A percentile compares a stretch with the other conserved stretches of the same genome.
Conservation (phyloP, 2,797 vertebrate genomes). For the Pampus argenteus region DNA sequence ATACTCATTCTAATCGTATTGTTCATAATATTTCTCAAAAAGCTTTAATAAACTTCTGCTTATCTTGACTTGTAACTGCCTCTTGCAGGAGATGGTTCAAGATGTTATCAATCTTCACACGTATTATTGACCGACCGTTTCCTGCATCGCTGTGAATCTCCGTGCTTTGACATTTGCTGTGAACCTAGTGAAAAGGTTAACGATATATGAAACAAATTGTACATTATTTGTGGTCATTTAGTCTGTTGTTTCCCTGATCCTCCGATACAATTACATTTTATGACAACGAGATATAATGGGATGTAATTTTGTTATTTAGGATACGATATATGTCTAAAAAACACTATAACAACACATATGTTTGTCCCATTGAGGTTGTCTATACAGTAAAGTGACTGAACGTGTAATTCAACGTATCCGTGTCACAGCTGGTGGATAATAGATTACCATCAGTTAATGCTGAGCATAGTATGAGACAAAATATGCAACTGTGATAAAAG, state of each 20-base stretch:
- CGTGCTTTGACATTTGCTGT: slow-evolving; percentile 70
- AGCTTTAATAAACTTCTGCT: background rate
- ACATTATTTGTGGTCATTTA: slow-evolving; percentile 16
- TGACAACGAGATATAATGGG: slow-evolving; percentile 20
- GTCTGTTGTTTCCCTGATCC: slow-evolving; percentile 25
- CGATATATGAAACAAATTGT: slow-evolving; percentile 62
- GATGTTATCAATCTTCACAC: slow-evolving; percentile 35
- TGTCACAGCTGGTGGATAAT: background rate
- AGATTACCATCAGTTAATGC: background rate
- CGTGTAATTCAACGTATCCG: slow-evolving; percentile 6
- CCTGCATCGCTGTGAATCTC: slow-evolving; percentile 42
- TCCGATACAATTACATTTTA: slow-evolving; percentile 20
- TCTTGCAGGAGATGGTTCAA: slow-evolving; percentile 6
- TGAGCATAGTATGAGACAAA: background rate
- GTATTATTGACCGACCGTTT: slow-evolving; percentile 57
- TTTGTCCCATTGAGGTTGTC: background rate
- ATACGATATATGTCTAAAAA: slow-evolving; percentile 2
- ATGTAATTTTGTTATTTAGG: slow-evolving; percentile 9
- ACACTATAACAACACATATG: background rate
- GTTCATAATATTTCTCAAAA: background rate
- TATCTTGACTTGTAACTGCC: background rate
- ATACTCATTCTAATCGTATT: background rate
- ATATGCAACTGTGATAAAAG: background rate
- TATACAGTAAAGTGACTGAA: background rate
- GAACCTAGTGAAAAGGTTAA: slow-evolving; percentile 78